A percentile compares a stretch with the other conserved stretches of the same genome.
phyloP scores from a whole-genome alignment of 2,113 vertebrate genomes.

The Pteropus alecto region DNA sequence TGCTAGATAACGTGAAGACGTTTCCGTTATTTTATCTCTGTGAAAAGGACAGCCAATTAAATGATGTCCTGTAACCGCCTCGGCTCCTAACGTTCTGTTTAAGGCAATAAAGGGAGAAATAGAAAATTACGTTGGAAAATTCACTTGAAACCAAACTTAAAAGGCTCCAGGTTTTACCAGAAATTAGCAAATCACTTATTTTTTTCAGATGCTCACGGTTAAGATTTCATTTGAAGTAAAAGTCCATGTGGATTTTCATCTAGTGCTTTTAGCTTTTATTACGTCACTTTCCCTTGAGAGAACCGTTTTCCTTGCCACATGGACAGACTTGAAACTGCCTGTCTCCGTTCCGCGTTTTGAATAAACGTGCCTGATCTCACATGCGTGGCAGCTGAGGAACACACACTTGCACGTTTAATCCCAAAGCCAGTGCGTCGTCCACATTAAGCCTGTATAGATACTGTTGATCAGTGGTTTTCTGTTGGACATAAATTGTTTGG shows the following conservation, averaged over 20 bases:
- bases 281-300: not conserved
- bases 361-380: not conserved
- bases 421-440: accelerated
- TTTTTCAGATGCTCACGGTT: not conserved
- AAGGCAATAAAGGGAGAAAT: not conserved
- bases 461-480: accelerated
- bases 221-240: not conserved
- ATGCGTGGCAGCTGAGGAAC: no score
- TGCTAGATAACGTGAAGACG: not conserved
- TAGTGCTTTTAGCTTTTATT: not conserved
- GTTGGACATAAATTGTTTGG: not conserved
- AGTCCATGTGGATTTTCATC: not conserved
- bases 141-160: not conserved
- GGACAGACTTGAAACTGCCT: not conserved
- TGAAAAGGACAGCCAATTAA: not conserved
- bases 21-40: not conserved
- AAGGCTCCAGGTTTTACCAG: not conserved
- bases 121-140: not conserved
- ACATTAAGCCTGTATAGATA: not conserved
- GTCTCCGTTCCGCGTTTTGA: not conserved
- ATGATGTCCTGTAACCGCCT: not conserved
- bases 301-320: accelerated
- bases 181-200: not conserved
- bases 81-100: not conserved
- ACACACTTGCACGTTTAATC: no score